Conservation (phyloP, 1,140 invertebrate species). For the Drosophila subobscura region DNA sequence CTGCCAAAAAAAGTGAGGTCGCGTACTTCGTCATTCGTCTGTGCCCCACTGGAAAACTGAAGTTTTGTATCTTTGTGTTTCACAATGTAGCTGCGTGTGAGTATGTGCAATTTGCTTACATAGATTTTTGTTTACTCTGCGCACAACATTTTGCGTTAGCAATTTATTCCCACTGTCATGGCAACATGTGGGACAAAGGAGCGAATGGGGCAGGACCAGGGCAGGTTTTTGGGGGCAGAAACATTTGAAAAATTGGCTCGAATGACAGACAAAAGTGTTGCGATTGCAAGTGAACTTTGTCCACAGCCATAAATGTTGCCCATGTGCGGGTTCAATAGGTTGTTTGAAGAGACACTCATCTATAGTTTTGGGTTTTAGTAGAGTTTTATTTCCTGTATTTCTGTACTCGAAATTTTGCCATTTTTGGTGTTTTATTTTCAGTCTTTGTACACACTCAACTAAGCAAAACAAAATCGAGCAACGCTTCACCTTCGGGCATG, state of each 20-base stretch:
- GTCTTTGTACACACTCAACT: too few relatives aligned
- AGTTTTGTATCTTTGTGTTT: slow-evolving; percentile 36
- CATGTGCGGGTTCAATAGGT: too few relatives aligned
- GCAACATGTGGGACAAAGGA: slow-evolving; percentile 38
- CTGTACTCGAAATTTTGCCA: too few relatives aligned
- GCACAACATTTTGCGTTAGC: slow-evolving; percentile 26
- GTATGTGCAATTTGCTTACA: slow-evolving; percentile 20
- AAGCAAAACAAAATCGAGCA: background rate
- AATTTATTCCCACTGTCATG: slow-evolving; percentile 62
- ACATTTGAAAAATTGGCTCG: slow-evolving; percentile 26
- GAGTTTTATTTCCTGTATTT: too few relatives aligned
- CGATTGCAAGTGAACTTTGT: slow-evolving; percentile 12
- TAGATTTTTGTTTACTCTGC: slow-evolving; percentile 48
- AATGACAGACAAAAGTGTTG: slow-evolving; percentile 10
- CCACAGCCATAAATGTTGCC: background rate
- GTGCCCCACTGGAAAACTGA: slow-evolving; percentile 19
- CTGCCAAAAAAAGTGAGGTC: slow-evolving; percentile 23
- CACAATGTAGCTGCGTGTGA: slow-evolving; percentile 6
- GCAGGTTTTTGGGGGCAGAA: background rate
- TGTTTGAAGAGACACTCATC: too few relatives aligned
- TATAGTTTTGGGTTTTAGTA: too few relatives aligned
- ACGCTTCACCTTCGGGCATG: background rate
- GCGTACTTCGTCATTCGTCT: slow-evolving; percentile 52
- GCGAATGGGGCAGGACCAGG: background rate
- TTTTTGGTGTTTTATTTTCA: too few relatives aligned